Evolutionary conservation across 1,140 invertebrate genomes (phyloP).

Genomic region (Drosophila truncata): DNA sequence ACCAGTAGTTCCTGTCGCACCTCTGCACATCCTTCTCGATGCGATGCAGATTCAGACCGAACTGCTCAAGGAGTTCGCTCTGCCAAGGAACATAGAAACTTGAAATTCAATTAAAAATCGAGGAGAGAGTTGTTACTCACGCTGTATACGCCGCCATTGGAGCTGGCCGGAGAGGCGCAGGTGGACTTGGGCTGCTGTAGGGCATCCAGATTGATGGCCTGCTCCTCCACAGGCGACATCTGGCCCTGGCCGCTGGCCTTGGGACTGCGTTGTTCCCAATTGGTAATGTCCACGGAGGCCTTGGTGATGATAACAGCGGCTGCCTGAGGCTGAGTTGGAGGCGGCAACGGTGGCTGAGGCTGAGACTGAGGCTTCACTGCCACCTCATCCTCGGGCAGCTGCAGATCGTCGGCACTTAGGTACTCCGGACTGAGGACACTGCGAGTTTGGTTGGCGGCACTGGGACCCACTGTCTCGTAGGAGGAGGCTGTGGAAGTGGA

Average conservation of each 20-base stretch:
- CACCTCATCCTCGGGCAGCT: conserved; percentile 63
- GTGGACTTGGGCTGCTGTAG: conserved; percentile 86
- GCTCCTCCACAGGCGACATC: conserved; percentile 78
- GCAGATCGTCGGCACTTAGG: conserved; percentile 78
- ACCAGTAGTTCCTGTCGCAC: conserved; percentile 97
- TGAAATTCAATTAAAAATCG: background rate
- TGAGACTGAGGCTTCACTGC: conserved; percentile 5
- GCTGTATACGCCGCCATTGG: conserved; percentile 94
- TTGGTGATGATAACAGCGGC: conserved; percentile 89
- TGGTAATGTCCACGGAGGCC: conserved; percentile 88
- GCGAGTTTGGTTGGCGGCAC: conserved; percentile 38
- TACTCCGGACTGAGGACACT: conserved; percentile 78
- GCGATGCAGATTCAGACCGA: conserved; percentile 95
- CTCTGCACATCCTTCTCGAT: conserved; percentile 98
- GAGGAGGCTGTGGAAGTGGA: conserved; percentile 81
- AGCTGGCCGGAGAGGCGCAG: conserved; percentile 92
- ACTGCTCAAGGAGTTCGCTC: conserved; percentile 93
- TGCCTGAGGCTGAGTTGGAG: conserved; percentile 21
- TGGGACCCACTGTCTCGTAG: conserved; percentile 79
- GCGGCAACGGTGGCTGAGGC: no score
- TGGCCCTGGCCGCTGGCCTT: conserved; percentile 55
- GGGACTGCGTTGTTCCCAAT: conserved; percentile 83
- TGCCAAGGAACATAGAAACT: conserved; percentile 68
- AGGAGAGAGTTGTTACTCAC: conserved; percentile 87
- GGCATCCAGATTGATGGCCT: conserved; percentile 69